A percentile compares a stretch with the other conserved stretches of the same genome.
Conservation (phyloP, 2,797 vertebrate genomes). For the Pangasius larnaudii region DNA sequence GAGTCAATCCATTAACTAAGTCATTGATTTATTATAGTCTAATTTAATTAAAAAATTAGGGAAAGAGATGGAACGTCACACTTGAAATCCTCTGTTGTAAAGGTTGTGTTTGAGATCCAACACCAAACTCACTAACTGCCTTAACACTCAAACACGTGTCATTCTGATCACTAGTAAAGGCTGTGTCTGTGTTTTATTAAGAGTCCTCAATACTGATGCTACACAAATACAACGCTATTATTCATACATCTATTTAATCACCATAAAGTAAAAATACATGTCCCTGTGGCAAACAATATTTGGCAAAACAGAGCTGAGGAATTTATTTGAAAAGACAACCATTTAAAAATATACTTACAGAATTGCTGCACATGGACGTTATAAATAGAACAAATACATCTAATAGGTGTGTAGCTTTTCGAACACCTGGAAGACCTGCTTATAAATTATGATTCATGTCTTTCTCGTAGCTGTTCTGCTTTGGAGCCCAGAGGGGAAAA, state of each 20-base stretch:
- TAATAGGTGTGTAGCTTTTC: slow-evolving; percentile 59
- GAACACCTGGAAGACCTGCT: slow-evolving; percentile 89
- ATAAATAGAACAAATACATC: slow-evolving; percentile 86
- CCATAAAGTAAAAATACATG: slow-evolving; percentile 57
- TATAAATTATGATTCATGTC: slow-evolving; percentile 55
- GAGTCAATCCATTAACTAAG: not conserved
- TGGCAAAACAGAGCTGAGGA: slow-evolving; percentile 68
- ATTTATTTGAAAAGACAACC: slow-evolving; percentile 67
- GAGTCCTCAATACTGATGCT: slow-evolving; percentile 57
- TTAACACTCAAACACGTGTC: slow-evolving; percentile 19
- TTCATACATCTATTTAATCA: slow-evolving; percentile 55
- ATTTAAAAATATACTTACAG: slow-evolving; percentile 83
- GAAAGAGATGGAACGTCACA: not conserved
- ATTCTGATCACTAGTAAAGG: slow-evolving; percentile 55
- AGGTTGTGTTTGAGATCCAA: slow-evolving; percentile 33
- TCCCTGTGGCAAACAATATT: slow-evolving; percentile 68
- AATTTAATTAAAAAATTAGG: not conserved
- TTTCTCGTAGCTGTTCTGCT: slow-evolving; percentile 63
- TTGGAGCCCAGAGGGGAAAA: slow-evolving; percentile 68
- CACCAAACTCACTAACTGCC: slow-evolving; percentile 29
- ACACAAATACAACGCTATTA: slow-evolving; percentile 56
- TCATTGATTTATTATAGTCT: not conserved
- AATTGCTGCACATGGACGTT: slow-evolving; percentile 85
- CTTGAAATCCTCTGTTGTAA: not conserved
- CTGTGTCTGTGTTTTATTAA: slow-evolving; percentile 53